Evolutionary conservation across 2,888 invertebrate species (phyloP).

Genomic region (Noctua comes): DNA sequence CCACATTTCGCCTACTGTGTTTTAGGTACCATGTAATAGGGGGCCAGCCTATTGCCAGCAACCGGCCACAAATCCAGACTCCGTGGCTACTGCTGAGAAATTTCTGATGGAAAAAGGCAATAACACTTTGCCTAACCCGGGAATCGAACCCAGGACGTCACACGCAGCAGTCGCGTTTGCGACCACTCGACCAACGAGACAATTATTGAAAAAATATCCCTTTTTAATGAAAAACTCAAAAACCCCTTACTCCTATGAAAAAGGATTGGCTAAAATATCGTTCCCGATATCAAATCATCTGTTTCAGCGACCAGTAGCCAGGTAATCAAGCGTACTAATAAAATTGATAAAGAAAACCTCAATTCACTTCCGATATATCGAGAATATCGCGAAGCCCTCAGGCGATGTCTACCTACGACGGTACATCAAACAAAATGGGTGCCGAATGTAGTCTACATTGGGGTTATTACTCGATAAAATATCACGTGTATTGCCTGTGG

Average conservation of each 20-base stretch:
- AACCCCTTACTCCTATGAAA: not conserved
- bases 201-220: not conserved
- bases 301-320: not conserved
- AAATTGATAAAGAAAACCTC: constrained; percentile 22
- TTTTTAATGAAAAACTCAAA: too few relatives aligned
- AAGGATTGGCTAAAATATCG: not conserved
- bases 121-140: not conserved
- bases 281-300: not conserved
- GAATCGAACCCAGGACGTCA: not conserved
- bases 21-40: too few relatives aligned
- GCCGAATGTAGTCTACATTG: constrained; percentile 30
- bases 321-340: constrained; percentile 3
- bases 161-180: too few relatives aligned
- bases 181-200: not conserved
- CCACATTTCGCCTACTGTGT: too few relatives aligned
- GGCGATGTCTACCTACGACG: constrained; percentile 29
- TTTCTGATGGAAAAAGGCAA: not conserved
- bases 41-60: not conserved
- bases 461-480: constrained; percentile 56
- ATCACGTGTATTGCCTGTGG: constrained; percentile 45
- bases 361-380: constrained; percentile 16
- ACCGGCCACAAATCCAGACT: not conserved
- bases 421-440: constrained; percentile 54
- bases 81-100: not conserved
- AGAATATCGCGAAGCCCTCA: constrained; percentile 15